Percentiles rank a stretch among this genome's conserved stretches.
phyloP scores from a whole-genome alignment of 2,797 vertebrate genomes.

The Pangasius sanitwongsei region DNA sequence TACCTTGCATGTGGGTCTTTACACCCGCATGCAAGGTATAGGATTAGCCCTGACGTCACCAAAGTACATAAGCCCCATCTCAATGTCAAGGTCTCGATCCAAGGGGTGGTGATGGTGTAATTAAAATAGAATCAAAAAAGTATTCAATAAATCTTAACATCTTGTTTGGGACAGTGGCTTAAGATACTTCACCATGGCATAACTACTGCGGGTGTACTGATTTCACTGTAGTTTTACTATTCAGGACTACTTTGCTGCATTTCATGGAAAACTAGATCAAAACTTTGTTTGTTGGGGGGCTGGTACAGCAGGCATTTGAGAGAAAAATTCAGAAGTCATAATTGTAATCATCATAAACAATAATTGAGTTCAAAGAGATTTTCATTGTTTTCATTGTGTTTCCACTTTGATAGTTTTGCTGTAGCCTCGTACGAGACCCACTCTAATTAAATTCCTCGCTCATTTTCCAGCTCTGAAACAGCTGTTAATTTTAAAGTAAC shows the following conservation, averaged over 20 bases:
- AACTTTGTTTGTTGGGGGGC: neutral
- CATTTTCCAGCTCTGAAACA: neutral
- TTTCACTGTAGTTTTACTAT: neutral
- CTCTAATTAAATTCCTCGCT: neutral
- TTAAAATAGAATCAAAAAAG: neutral
- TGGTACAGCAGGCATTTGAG: neutral
- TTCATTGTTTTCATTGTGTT: neutral
- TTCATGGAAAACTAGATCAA: neutral
- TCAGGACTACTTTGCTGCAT: neutral
- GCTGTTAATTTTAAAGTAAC: neutral
- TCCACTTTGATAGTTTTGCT: neutral
- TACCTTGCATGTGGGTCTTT: no score
- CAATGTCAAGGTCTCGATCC: neutral
- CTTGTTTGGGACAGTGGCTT: no score
- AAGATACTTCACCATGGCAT: neutral
- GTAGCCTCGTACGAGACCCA: neutral
- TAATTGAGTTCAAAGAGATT: neutral
- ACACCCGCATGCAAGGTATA: no score
- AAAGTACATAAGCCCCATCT: no score
- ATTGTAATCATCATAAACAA: neutral
- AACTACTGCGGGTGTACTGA: neutral
- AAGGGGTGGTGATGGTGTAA: neutral
- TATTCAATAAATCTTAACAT: neutral
- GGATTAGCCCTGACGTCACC: no score
- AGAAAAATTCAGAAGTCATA: neutral